phyloP scores from a whole-genome alignment of 2,113 vertebrate species.

The Enhydra lutris region DNA sequence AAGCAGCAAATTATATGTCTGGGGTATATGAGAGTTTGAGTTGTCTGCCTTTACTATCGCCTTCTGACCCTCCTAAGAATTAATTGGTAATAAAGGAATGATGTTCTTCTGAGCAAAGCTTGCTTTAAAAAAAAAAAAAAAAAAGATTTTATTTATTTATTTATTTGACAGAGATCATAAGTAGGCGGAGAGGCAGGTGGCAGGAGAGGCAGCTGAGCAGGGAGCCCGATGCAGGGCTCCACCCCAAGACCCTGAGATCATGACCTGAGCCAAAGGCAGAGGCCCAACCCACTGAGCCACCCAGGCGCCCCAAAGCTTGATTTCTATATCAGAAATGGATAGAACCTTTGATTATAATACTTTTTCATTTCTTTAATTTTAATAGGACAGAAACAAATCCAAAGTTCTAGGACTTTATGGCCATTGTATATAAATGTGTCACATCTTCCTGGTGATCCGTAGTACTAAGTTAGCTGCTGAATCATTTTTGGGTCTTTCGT shows the following conservation, averaged over 20 bases:
- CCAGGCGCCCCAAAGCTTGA: neutral
- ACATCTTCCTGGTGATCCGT: conserved; percentile 9
- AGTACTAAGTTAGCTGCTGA: neutral
- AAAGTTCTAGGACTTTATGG: neutral
- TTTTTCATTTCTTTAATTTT: conserved; percentile 37
- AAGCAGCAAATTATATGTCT: neutral
- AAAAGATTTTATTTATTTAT: too few relatives aligned
- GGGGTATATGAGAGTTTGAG: neutral
- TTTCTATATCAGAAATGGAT: conserved; percentile 24
- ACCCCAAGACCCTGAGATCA: too few relatives aligned
- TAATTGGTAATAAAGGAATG: neutral
- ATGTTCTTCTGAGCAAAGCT: conserved; percentile 17
- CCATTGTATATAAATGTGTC: neutral
- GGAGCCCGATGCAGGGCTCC: too few relatives aligned
- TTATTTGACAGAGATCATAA: too few relatives aligned
- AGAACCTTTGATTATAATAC: neutral
- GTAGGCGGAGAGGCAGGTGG: too few relatives aligned
- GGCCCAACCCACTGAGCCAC: too few relatives aligned
- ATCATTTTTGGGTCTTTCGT: conserved; percentile 1
- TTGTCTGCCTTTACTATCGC: neutral
- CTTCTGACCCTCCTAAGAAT: conserved; percentile 3
- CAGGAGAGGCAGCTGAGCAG: too few relatives aligned
- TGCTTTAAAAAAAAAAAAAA: neutral
- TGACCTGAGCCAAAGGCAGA: too few relatives aligned
- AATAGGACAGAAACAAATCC: neutral